phyloP scores from a whole-genome alignment of 2,888 invertebrate species.

The Machimus atricapillus region DNA sequence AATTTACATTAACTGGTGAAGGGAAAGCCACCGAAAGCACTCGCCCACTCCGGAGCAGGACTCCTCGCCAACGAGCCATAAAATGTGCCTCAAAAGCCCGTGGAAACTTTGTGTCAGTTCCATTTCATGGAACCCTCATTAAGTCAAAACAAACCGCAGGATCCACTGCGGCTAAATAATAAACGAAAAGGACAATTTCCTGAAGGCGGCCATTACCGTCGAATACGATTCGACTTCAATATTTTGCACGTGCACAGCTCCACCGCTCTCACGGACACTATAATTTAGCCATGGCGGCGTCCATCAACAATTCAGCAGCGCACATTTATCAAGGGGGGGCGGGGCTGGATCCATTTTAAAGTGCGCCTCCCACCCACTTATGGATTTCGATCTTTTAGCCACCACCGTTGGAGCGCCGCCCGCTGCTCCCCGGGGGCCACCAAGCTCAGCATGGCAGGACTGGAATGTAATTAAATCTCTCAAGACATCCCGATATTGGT shows the following conservation, averaged over 20 bases:
- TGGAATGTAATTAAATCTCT: slow-evolving; percentile 24
- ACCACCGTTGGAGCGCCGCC: neutral
- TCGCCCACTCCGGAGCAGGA: neutral
- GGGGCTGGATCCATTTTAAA: neutral
- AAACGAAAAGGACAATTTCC: slow-evolving; percentile 16
- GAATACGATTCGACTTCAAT: neutral
- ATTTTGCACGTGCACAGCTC: neutral
- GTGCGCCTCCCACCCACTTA: neutral
- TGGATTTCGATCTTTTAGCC: neutral
- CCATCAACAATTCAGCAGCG: neutral
- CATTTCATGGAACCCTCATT: neutral
- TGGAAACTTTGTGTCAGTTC: neutral
- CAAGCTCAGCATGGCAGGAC: neutral
- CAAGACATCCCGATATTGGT: neutral
- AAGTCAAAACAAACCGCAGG: neutral
- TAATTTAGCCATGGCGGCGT: neutral
- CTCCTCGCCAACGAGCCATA: neutral
- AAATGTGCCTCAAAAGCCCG: neutral
- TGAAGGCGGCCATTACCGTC: neutral
- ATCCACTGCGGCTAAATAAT: neutral
- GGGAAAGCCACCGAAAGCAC: neutral
- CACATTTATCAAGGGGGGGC: neutral
- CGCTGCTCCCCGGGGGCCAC: neutral
- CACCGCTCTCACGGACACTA: neutral
- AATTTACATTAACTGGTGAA: neutral